phyloP scores from a whole-genome alignment of 2,797 vertebrate genomes.

The Sphenodon punctatus region DNA sequence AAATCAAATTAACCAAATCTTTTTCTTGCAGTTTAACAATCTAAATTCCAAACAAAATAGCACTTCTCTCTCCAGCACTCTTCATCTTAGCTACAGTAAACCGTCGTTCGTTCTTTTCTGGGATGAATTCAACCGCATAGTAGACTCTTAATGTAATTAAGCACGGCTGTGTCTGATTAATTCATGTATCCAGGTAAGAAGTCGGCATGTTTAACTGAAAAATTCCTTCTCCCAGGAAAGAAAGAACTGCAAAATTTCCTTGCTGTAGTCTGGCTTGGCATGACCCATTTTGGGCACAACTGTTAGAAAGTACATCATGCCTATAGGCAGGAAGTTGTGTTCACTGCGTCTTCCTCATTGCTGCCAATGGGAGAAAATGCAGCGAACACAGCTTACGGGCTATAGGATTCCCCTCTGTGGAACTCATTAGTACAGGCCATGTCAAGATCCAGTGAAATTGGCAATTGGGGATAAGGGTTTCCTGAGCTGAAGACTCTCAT shows the following conservation, averaged over 20 bases:
- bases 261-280: neutral
- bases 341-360: no score
- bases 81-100: neutral
- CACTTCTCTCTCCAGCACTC: neutral
- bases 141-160: neutral
- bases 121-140: neutral
- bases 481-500: neutral
- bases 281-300: neutral
- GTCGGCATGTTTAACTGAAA: neutral
- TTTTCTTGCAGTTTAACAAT: neutral
- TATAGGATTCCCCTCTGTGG: no score
- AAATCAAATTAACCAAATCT: neutral
- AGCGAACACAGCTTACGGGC: no score
- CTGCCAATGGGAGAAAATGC: no score
- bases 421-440: neutral
- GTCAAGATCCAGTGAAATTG: neutral
- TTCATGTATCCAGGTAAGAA: neutral
- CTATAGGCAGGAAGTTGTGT: no score
- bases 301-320: neutral
- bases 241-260: neutral
- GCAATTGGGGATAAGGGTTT: neutral
- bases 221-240: no score
- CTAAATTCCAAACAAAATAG: neutral
- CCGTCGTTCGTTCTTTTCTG: neutral
- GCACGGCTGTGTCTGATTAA: neutral